Conservation (phyloP, 2,797 vertebrate species). For the Micrastur ruficollis region DNA sequence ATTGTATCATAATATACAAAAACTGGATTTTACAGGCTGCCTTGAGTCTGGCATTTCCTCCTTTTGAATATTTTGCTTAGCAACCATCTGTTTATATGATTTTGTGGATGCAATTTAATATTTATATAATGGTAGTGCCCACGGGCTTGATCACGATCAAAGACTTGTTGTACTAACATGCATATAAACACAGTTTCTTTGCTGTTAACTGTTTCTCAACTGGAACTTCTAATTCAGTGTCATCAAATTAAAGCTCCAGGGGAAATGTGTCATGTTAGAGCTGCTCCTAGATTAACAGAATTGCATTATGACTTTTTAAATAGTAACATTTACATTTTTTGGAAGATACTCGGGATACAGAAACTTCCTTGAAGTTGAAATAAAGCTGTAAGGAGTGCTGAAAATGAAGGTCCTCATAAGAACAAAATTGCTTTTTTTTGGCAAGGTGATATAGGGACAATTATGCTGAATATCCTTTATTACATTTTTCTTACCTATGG, state of each 20-base stretch:
- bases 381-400: conserved; percentile 19
- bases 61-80: background rate
- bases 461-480: background rate
- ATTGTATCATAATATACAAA: background rate
- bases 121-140: background rate
- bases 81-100: background rate
- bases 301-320: conserved; percentile 37
- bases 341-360: conserved; percentile 15
- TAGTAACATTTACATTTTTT: conserved; percentile 37
- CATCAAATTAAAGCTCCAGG: conserved; percentile 34
- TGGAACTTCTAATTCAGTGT: conserved; percentile 33
- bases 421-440: background rate
- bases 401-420: conserved; percentile 1
- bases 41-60: background rate
- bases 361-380: conserved; percentile 49
- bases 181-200: background rate
- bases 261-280: background rate
- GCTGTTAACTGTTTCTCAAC: conserved; percentile 12
- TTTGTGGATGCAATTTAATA: background rate
- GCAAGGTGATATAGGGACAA: background rate
- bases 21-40: background rate
- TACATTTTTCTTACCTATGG: background rate
- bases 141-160: background rate
- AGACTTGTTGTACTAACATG: background rate
- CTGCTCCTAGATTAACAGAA: conserved; percentile 34